Percentiles rank a stretch among this genome's conserved stretches.
These are phyloP conservation scores for Euspilapteryx auroguttella DNA, from an alignment of 2,888 invertebrate species.

Conservation along the genomic window DNA sequence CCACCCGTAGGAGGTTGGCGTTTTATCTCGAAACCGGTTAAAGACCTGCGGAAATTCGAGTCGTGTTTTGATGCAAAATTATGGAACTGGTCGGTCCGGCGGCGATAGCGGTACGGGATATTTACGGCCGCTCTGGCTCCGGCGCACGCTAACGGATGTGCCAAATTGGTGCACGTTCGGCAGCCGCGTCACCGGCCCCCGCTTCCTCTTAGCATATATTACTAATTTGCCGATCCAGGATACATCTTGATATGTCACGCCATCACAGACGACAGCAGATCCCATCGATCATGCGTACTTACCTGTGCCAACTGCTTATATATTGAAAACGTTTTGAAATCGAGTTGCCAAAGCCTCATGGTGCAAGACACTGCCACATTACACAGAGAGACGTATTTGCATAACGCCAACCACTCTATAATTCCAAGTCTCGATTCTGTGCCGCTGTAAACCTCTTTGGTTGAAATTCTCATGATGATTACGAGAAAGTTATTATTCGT, in stretches of 20 bases:
- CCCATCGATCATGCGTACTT: conserved; percentile 13
- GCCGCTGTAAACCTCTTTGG: too few relatives aligned
- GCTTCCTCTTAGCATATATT: too few relatives aligned
- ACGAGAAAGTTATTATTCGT: conserved; percentile 18
- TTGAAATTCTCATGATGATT: too few relatives aligned
- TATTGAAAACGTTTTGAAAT: conserved; percentile 56
- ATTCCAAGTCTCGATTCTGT: conserved; percentile 26
- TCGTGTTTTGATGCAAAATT: background rate
- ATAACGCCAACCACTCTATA: conserved; percentile 45
- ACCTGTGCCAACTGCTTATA: conserved; percentile 25
- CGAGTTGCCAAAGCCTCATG: conserved; percentile 45
- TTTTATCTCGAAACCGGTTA: too few relatives aligned
- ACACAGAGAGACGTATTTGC: conserved; percentile 46
- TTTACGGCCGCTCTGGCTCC: conserved; percentile 31
- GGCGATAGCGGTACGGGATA: conserved; percentile 19
- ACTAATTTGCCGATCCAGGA: too few relatives aligned
- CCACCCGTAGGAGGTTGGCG: too few relatives aligned
- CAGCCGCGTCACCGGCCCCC: too few relatives aligned
- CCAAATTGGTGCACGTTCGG: conserved; percentile 46
- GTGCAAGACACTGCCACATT: conserved; percentile 47
- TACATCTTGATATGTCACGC: too few relatives aligned
- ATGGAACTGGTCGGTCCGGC: background rate
- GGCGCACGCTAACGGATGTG: conserved; percentile 51
- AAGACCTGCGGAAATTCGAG: background rate
- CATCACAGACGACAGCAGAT: background rate